These are phyloP conservation scores for Ptychochromis oligacanthus DNA, from an alignment of 2,113 vertebrate species.

Conservation along the genomic window DNA sequence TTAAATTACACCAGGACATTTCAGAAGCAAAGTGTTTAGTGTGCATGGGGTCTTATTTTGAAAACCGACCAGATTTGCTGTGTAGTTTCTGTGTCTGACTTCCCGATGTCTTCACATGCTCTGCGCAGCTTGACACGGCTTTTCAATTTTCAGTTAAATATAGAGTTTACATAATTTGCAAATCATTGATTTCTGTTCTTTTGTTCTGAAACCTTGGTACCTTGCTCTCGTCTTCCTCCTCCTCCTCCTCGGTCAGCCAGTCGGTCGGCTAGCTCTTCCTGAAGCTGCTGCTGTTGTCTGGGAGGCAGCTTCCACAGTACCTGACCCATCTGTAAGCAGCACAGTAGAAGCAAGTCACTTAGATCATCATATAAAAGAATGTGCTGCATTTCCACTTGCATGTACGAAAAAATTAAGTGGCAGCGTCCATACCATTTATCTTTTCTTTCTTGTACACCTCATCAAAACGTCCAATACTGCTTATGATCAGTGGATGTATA, in stretches of 20 bases:
- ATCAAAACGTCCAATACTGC: no score
- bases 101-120: no score
- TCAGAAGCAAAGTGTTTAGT: not conserved
- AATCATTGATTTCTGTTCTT: not conserved
- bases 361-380: not conserved
- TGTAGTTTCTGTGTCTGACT: no score
- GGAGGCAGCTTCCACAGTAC: slow-evolving; percentile 96
- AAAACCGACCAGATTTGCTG: no score
- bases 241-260: slow-evolving; percentile 53
- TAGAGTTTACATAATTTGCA: not conserved
- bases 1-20: not conserved
- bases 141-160: not conserved
- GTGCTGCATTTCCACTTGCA: not conserved
- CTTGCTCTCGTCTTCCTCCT: slow-evolving; percentile 43
- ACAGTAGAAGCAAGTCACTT: slow-evolving; percentile 39
- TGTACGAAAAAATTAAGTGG: no score
- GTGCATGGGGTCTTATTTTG: no score
- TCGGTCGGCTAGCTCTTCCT: slow-evolving; percentile 87
- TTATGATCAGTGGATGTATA: not conserved
- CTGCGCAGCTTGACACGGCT: not conserved
- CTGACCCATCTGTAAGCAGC: slow-evolving; percentile 92
- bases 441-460: not conserved
- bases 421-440: not conserved
- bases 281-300: slow-evolving; percentile 90
- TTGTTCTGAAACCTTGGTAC: slow-evolving; percentile 24